phyloP scores from a whole-genome alignment of 2,797 vertebrate genomes.

The Austrolebias charrua region DNA sequence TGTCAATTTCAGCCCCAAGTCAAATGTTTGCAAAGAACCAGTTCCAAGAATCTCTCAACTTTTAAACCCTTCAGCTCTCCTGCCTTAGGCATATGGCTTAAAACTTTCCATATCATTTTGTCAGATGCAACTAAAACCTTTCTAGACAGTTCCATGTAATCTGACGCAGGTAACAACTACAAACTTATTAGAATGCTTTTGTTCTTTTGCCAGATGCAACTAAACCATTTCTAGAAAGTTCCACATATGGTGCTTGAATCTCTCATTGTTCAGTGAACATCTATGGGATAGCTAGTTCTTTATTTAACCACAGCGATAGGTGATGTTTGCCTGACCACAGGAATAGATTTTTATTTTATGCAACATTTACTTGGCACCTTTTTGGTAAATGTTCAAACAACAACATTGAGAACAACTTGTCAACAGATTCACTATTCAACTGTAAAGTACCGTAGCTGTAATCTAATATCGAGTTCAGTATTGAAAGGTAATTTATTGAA shows the following conservation, averaged over 20 bases:
- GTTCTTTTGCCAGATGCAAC: neutral
- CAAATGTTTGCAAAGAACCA: neutral
- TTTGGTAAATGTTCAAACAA: neutral
- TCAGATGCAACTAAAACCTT: neutral
- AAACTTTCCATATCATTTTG: slow-evolving; percentile 3
- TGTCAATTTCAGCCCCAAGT: neutral
- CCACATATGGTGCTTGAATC: too few species aligned
- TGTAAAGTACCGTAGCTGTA: too few species aligned
- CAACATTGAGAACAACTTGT: neutral
- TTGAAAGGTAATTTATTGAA: too few species aligned
- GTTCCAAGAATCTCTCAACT: neutral
- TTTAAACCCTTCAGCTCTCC: slow-evolving; percentile 4
- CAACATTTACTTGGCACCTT: neutral
- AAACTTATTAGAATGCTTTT: slow-evolving; percentile 5
- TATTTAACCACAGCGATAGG: neutral
- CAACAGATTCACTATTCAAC: neutral
- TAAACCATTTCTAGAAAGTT: too few species aligned
- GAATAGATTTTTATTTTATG: neutral
- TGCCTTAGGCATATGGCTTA: neutral
- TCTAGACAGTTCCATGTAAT: slow-evolving; percentile 2
- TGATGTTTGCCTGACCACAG: neutral
- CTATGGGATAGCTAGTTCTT: neutral
- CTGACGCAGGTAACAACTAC: neutral
- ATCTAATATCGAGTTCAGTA: too few species aligned
- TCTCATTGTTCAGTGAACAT: too few species aligned